phyloP scores from a whole-genome alignment of 1,140 invertebrate species.

The Zaprionus vittiger region DNA sequence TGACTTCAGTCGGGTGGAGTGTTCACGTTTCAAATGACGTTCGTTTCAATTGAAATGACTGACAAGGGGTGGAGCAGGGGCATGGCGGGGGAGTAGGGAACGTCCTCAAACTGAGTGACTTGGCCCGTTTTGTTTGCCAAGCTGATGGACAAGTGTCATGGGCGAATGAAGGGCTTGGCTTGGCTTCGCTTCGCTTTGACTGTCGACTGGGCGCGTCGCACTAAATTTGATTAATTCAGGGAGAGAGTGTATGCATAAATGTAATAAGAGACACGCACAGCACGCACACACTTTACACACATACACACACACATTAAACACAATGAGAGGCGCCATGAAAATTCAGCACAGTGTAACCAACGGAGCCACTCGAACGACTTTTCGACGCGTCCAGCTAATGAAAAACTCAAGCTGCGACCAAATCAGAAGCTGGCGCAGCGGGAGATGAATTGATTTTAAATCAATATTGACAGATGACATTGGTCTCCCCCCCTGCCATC shows the following conservation, averaged over 20 bases:
- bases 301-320: background rate
- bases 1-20: conserved; percentile 48
- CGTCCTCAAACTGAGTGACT: conserved; percentile 7
- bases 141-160: conserved; percentile 80
- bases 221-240: conserved; percentile 75
- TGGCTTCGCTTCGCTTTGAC: background rate
- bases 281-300: background rate
- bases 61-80: background rate
- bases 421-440: conserved; percentile 68
- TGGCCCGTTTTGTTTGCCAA: conserved; percentile 62
- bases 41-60: conserved; percentile 47
- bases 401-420: conserved; percentile 73
- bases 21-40: conserved; percentile 73
- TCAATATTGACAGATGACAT: conserved; percentile 81
- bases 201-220: conserved; percentile 53
- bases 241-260: conserved; percentile 39
- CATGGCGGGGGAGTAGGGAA: background rate
- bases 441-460: conserved; percentile 82
- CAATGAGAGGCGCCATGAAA: background rate
- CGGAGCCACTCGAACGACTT: conserved; percentile 8
- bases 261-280: conserved; percentile 42
- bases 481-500: conserved; percentile 20
- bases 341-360: background rate
- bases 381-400: conserved; percentile 53
- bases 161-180: conserved; percentile 67